Evolutionary conservation across 2,888 invertebrate genomes (phyloP).

Genomic region (Megamerina dolium): DNA sequence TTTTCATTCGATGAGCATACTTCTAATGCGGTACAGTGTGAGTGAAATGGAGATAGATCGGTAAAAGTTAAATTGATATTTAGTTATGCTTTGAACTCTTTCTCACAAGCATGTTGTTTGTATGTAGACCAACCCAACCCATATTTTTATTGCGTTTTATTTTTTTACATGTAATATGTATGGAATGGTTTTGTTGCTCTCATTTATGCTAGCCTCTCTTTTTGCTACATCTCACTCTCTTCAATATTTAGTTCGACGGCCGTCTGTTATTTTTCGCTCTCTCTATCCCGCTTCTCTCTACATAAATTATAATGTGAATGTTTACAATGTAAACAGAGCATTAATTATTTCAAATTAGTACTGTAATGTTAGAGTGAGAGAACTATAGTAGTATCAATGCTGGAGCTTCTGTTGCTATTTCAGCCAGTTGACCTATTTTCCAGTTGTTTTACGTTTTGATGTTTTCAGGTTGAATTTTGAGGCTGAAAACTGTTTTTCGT

Average conservation of each 20-base stretch:
- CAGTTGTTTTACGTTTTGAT: constrained; percentile 24
- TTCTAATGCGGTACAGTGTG: no score
- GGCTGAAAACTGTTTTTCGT: no score
- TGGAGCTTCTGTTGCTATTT: constrained; percentile 20
- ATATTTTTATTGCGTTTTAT: constrained; percentile 16
- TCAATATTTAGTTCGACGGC: no score
- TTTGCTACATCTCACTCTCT: not conserved
- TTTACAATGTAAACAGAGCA: constrained; percentile 11
- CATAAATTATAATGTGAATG: not conserved
- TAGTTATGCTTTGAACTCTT: no score
- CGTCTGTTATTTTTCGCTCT: not conserved
- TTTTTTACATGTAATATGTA: constrained; percentile 1
- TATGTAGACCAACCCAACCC: constrained; percentile 15
- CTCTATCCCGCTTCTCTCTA: not conserved
- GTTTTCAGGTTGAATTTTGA: constrained; percentile 22
- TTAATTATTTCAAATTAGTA: constrained; percentile 13
- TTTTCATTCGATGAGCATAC: no score
- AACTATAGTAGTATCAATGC: not conserved
- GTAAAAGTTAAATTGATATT: no score
- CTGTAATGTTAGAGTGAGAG: constrained; percentile 3
- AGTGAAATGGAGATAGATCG: no score
- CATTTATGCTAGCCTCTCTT: not conserved
- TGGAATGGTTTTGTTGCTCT: not conserved
- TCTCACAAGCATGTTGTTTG: no score
- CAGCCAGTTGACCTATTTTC: constrained; percentile 38